These are phyloP conservation scores for Bothrops jararaca DNA, from an alignment of 2,113 vertebrate genomes.

Conservation along the genomic window DNA sequence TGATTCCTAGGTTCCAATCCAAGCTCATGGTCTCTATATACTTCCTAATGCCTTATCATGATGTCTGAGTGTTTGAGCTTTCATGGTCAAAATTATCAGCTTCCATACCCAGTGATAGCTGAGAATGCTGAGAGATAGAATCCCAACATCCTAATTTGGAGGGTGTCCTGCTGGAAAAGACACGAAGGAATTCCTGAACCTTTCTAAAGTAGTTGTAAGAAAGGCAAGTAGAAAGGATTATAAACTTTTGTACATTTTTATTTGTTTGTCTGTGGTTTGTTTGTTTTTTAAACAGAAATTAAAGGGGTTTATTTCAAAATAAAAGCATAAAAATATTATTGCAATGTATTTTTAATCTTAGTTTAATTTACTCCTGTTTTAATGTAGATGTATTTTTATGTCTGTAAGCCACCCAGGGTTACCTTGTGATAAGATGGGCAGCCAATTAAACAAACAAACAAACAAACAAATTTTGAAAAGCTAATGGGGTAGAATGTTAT, in stretches of 20 bases:
- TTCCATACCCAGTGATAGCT: not conserved
- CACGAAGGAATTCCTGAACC: no score
- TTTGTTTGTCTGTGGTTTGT: not conserved
- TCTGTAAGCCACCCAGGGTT: not conserved
- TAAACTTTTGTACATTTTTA: not conserved
- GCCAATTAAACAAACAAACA: no score
- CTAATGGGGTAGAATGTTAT: not conserved
- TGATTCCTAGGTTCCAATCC: not conserved
- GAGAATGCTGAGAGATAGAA: not conserved
- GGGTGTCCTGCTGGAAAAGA: not conserved
- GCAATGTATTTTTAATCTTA: not conserved
- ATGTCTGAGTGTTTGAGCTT: not conserved
- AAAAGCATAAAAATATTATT: not conserved
- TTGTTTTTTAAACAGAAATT: not conserved
- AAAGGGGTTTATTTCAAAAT: not conserved
- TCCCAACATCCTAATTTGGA: not conserved
- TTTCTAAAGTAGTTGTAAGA: not conserved
- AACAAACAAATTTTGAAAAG: not conserved
- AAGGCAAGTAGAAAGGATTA: not conserved
- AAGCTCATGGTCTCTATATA: not conserved
- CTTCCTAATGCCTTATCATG: not conserved
- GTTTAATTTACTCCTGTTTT: not conserved
- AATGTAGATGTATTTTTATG: not conserved
- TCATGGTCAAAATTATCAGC: not conserved
- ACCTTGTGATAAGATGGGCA: not conserved